Percentiles rank a stretch among this genome's conserved stretches.
phyloP scores from a whole-genome alignment of 2,797 vertebrate species.

The Rhynchonycteris naso region DNA sequence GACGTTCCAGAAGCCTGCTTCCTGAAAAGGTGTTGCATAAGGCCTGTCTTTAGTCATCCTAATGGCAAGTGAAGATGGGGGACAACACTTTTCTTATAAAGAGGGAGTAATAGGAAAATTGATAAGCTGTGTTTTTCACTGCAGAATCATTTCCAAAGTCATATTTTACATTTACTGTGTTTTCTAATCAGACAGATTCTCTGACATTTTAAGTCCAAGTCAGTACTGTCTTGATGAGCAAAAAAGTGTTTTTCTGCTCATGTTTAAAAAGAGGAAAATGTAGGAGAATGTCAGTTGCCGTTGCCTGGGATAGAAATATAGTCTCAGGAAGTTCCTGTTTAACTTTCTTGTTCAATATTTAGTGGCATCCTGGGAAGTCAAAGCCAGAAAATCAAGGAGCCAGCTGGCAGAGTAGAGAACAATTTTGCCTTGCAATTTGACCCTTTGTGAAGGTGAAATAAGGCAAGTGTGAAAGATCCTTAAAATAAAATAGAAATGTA shows the following conservation, averaged over 20 bases:
- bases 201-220: not conserved
- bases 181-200: not conserved
- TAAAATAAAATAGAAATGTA: constrained; percentile 15
- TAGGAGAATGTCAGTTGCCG: not conserved
- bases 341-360: constrained; percentile 40
- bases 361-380: not conserved
- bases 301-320: constrained; percentile 12
- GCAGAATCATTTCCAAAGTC: not conserved
- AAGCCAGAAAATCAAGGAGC: constrained; percentile 29
- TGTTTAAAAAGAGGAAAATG: constrained; percentile 13
- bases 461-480: not conserved
- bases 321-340: constrained; percentile 2
- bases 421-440: constrained; percentile 44
- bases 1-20: not conserved
- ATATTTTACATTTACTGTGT: not conserved
- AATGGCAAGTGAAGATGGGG: not conserved
- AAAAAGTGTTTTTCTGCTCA: constrained; percentile 11
- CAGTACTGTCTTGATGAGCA: not conserved
- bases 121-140: not conserved
- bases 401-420: not conserved
- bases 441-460: not conserved
- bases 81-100: constrained; percentile 13
- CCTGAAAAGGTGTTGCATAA: not conserved
- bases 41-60: not conserved
- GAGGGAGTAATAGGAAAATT: not conserved